Evolutionary conservation across 2,113 vertebrate species (phyloP).

Genomic region (Elgaria multicarinata): DNA sequence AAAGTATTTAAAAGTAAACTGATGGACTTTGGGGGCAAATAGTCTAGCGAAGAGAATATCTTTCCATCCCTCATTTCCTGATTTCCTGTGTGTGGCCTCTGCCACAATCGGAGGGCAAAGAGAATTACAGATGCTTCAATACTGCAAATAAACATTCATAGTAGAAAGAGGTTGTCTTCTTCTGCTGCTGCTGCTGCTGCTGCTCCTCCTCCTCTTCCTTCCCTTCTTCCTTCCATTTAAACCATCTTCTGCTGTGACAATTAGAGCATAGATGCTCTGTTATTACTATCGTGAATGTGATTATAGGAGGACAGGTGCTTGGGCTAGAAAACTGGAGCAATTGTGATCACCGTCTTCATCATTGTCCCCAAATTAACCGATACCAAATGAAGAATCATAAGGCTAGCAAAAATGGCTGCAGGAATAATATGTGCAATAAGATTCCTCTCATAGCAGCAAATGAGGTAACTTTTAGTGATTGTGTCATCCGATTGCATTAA

Average conservation of each 20-base stretch:
- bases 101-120: neutral
- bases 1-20: neutral
- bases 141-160: neutral
- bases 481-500: slow-evolving; percentile 31
- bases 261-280: neutral
- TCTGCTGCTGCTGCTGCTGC: no score
- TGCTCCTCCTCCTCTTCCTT: no score
- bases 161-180: neutral
- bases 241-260: neutral
- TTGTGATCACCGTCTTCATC: neutral
- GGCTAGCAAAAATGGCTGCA: neutral
- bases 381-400: neutral
- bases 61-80: no score
- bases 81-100: neutral
- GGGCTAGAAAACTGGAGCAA: neutral
- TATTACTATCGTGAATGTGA: neutral
- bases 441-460: neutral
- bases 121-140: neutral
- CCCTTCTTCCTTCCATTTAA: neutral
- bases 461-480: slow-evolving; percentile 31
- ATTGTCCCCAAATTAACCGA: neutral
- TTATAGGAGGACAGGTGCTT: neutral
- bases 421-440: neutral
- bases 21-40: neutral
- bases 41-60: neutral